Evolutionary conservation across 2,113 vertebrate genomes (phyloP).

Genomic region (Mionectes macconnelli): DNA sequence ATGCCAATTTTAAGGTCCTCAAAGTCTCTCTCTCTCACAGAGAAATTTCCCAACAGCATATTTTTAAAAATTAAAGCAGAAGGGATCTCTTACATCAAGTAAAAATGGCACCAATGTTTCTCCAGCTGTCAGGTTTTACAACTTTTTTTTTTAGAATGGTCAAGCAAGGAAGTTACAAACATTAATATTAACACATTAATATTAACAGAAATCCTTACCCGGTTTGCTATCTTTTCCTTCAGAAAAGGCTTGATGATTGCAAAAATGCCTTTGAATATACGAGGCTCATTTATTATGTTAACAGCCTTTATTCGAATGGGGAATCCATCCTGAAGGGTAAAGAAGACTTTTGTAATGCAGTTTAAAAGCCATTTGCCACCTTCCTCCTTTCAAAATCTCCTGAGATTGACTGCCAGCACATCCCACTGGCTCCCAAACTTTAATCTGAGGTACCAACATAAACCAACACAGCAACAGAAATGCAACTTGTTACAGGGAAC

Average conservation of each 20-base stretch:
- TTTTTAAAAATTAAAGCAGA: neutral
- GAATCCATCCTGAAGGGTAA: constrained; percentile 87
- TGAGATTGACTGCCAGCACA: neutral
- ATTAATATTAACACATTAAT: neutral
- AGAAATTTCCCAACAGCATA: neutral
- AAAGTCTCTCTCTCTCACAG: neutral
- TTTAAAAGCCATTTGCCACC: neutral
- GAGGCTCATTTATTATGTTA: constrained; percentile 95
- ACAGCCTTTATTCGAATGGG: constrained; percentile 98
- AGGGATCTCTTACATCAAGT: neutral
- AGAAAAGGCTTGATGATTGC: constrained; percentile 98
- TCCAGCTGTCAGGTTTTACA: neutral
- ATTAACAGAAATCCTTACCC: constrained; percentile 78
- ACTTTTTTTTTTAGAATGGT: neutral
- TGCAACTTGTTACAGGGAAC: neutral
- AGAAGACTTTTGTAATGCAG: constrained; percentile 2
- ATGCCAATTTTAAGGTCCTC: neutral
- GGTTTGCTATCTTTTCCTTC: constrained; percentile 97
- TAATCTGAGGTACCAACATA: neutral
- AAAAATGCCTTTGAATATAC: constrained; percentile 98
- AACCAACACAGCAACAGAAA: neutral
- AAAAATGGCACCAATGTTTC: neutral
- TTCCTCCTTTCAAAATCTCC: neutral
- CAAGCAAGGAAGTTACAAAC: neutral
- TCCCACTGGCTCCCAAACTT: neutral